phyloP scores from a whole-genome alignment of 2,113 vertebrate genomes.

The Chiloscyllium plagiosum region DNA sequence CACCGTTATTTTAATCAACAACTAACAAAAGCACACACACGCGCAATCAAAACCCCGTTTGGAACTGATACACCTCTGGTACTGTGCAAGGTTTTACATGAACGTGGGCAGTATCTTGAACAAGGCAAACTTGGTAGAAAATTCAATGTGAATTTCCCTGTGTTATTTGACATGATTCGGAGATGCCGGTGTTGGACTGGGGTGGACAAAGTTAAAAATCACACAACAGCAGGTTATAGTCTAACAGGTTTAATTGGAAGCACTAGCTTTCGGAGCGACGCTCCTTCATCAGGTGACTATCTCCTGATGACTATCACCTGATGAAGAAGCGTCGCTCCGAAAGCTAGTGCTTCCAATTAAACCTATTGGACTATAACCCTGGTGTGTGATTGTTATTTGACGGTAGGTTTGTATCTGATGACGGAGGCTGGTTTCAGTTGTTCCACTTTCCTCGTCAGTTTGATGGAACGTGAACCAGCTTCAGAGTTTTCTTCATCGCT shows the following conservation, averaged over 20 bases:
- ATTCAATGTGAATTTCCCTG: not conserved
- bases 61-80: not conserved
- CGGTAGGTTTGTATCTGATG: not conserved
- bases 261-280: too few species aligned
- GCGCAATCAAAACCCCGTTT: not conserved
- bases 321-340: too few species aligned
- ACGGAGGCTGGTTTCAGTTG: not conserved
- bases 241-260: too few species aligned
- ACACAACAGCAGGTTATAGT: too few species aligned
- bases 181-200: too few species aligned
- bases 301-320: too few species aligned
- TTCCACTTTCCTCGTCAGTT: not conserved
- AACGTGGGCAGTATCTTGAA: not conserved
- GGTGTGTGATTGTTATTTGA: not conserved
- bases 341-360: too few species aligned
- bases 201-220: too few species aligned
- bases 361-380: too few species aligned
- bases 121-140: not conserved
- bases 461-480: not conserved
- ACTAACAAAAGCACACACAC: not conserved
- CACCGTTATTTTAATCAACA: not conserved
- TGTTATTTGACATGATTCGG: not conserved
- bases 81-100: not conserved
- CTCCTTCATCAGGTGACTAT: too few species aligned
- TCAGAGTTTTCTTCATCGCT: not conserved